phyloP scores from a whole-genome alignment of 2,797 vertebrate genomes.

The Meriones psammophilus region DNA sequence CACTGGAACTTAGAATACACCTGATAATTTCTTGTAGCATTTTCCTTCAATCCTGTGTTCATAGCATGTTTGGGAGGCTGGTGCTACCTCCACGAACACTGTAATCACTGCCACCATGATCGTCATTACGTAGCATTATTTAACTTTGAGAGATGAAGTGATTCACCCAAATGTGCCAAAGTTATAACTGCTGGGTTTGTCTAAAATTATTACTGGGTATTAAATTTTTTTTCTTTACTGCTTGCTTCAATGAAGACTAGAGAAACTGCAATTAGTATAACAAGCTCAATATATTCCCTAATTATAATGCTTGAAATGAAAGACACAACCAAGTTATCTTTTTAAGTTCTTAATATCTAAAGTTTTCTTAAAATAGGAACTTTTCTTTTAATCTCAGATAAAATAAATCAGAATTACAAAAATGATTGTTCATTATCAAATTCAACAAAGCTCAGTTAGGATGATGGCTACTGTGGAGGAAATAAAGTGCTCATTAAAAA shows the following conservation, averaged over 20 bases:
- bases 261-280: not conserved
- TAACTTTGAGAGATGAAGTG: not conserved
- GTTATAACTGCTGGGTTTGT: not conserved
- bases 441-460: not conserved
- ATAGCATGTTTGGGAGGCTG: not conserved
- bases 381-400: constrained; percentile 59
- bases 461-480: constrained; percentile 37
- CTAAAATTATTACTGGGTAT: not conserved
- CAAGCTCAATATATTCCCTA: not conserved
- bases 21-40: not conserved
- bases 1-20: not conserved
- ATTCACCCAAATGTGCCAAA: not conserved
- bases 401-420: constrained; percentile 52
- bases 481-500: constrained; percentile 27
- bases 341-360: constrained; percentile 20
- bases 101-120: not conserved
- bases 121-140: not conserved
- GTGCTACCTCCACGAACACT: not conserved
- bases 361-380: not conserved
- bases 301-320: not conserved
- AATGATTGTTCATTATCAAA: constrained; percentile 50
- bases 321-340: not conserved
- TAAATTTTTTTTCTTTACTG: not conserved
- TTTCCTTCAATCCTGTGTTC: not conserved
- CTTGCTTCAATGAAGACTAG: not conserved